phyloP scores from a whole-genome alignment of 2,888 invertebrate species.

The Trichacis sp. region DNA sequence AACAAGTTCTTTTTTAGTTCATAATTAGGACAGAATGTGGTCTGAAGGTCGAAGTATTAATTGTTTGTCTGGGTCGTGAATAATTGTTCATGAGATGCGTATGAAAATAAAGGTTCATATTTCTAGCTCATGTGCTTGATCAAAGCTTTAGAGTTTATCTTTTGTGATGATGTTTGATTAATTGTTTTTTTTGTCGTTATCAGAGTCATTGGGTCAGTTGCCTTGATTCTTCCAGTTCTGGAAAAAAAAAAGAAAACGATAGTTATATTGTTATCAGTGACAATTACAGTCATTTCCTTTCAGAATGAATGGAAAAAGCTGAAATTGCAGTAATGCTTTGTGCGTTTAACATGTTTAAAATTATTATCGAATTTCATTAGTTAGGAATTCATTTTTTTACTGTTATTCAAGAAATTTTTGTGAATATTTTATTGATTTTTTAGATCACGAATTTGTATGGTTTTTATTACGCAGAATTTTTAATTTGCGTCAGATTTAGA shows the following conservation, averaged over 20 bases:
- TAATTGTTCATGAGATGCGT: no score
- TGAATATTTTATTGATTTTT: no score
- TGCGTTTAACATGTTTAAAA: no score
- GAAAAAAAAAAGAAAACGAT: conserved; percentile 20
- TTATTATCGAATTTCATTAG: no score
- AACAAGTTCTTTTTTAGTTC: no score
- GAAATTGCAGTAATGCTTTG: background rate
- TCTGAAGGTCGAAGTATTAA: no score
- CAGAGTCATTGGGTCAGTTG: background rate
- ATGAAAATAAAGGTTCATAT: no score
- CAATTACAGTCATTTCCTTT: conserved; percentile 17
- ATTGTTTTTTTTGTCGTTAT: background rate
- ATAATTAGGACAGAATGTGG: no score
- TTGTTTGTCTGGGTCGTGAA: no score
- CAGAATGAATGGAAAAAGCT: background rate
- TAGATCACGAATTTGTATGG: background rate
- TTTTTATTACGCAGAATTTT: background rate
- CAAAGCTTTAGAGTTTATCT: background rate
- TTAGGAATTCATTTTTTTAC: no score
- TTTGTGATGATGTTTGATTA: background rate
- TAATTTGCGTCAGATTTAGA: background rate
- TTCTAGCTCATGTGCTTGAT: background rate
- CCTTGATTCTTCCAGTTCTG: conserved; percentile 4
- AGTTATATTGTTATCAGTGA: conserved; percentile 18
- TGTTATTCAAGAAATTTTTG: no score